Evolutionary conservation across 2,888 invertebrate genomes (phyloP).

Genomic region (Coremacera marginata): DNA sequence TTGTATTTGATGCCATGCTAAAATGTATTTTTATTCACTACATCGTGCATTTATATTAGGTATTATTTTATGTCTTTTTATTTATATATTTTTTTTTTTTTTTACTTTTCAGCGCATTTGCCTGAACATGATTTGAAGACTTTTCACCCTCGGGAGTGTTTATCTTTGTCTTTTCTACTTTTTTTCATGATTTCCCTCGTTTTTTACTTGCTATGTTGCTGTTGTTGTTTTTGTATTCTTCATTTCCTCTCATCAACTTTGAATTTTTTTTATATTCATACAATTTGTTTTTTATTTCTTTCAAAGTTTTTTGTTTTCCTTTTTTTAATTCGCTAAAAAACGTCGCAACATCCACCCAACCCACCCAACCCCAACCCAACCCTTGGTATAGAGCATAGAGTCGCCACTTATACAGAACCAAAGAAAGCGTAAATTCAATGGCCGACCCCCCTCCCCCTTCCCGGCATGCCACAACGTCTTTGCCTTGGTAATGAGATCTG

Average conservation of each 20-base stretch:
- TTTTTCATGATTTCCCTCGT: conserved; percentile 28
- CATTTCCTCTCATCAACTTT: conserved; percentile 62
- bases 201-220: conserved; percentile 11
- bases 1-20: too few relatives aligned
- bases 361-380: background rate
- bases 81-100: conserved; percentile 35
- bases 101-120: conserved; percentile 20
- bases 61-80: conserved; percentile 29
- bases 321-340: conserved; percentile 24
- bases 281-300: conserved; percentile 36
- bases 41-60: conserved; percentile 29
- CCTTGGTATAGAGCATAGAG: background rate
- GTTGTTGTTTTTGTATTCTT: conserved; percentile 49
- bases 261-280: conserved; percentile 43
- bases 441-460: background rate
- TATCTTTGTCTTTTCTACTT: conserved; percentile 8
- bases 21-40: background rate
- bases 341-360: conserved; percentile 4
- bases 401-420: conserved; percentile 9
- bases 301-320: conserved; percentile 26
- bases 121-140: conserved; percentile 34
- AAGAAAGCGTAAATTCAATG: conserved; percentile 23
- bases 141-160: conserved; percentile 31
- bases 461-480: conserved; percentile 39
- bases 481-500: conserved; percentile 65